Evolutionary conservation across 1,140 invertebrate species (phyloP).

Genomic region (Bombyx mandarina): DNA sequence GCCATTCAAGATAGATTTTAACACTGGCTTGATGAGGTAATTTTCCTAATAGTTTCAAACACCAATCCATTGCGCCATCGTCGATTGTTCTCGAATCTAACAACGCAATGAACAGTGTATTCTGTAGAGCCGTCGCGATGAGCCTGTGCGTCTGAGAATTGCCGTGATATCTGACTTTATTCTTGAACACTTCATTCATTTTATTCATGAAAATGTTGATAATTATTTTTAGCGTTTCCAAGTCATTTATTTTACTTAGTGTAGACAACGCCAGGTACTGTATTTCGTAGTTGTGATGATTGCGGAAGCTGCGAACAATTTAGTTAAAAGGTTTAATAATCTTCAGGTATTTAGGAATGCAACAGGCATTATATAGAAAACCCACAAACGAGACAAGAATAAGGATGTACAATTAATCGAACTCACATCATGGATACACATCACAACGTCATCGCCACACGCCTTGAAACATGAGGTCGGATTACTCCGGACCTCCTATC

Average conservation of each 20-base stretch:
- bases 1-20: constrained; percentile 46
- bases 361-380: too few relatives aligned
- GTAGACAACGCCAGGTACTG: constrained; percentile 28
- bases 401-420: too few relatives aligned
- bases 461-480: too few relatives aligned
- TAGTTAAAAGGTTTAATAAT: not conserved
- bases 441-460: too few relatives aligned
- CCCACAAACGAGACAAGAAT: too few relatives aligned
- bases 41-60: constrained; percentile 35
- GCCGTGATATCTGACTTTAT: constrained; percentile 50
- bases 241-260: constrained; percentile 32
- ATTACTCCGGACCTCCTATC: too few relatives aligned
- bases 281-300: constrained; percentile 42
- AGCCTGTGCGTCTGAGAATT: constrained; percentile 40
- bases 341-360: not conserved
- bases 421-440: too few relatives aligned
- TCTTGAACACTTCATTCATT: constrained; percentile 43
- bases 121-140: constrained; percentile 34
- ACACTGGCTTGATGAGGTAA: constrained; percentile 50
- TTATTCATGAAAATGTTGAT: constrained; percentile 27
- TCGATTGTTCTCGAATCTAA: constrained; percentile 15
- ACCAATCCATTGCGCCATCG: constrained; percentile 24
- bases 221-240: constrained; percentile 27
- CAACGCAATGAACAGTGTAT: constrained; percentile 33
- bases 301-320: constrained; percentile 29